A percentile compares a stretch with the other conserved stretches of the same genome.
Conservation (phyloP, 2,797 vertebrate genomes). For the Anguilla megastoma region DNA sequence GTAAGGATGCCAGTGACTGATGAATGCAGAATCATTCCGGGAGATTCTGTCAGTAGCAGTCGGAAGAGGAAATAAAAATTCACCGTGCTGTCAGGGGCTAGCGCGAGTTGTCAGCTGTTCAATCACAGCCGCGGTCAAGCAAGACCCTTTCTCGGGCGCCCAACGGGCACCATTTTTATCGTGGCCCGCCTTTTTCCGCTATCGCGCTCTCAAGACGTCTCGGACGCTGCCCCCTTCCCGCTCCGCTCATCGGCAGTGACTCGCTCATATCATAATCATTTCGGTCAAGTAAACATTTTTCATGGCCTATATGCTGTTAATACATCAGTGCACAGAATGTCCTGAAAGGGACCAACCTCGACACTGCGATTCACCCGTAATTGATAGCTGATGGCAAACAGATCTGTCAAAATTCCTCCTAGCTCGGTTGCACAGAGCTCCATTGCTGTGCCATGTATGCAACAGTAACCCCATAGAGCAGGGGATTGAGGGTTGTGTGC, state of each 20-base stretch:
- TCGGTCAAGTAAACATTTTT: slow-evolving; percentile 22
- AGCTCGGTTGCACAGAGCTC: background rate
- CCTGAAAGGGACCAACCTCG: background rate
- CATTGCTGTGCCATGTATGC: no score
- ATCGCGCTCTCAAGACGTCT: background rate
- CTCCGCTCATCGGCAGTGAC: slow-evolving; percentile 4
- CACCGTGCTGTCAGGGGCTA: slow-evolving; percentile 13
- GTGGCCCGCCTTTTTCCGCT: background rate
- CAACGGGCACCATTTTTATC: slow-evolving; percentile 17
- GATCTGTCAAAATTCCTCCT: background rate
- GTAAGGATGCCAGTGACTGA: slow-evolving; percentile 22
- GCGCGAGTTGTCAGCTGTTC: slow-evolving; percentile 32
- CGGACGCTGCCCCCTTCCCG: background rate
- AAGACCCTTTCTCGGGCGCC: background rate
- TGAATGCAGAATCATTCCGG: slow-evolving; percentile 39
- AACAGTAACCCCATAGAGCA: background rate
- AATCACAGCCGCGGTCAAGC: slow-evolving; percentile 33
- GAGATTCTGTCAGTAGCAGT: slow-evolving; percentile 29
- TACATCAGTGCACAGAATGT: slow-evolving; percentile 14
- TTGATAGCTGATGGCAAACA: background rate
- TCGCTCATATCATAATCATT: slow-evolving; percentile 5
- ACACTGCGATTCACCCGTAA: background rate
- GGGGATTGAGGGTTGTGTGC: background rate
- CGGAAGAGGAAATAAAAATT: slow-evolving; percentile 39
- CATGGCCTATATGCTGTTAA: background rate